Conservation (phyloP, 2,797 vertebrate genomes). For the Ptychadena robeensis region DNA sequence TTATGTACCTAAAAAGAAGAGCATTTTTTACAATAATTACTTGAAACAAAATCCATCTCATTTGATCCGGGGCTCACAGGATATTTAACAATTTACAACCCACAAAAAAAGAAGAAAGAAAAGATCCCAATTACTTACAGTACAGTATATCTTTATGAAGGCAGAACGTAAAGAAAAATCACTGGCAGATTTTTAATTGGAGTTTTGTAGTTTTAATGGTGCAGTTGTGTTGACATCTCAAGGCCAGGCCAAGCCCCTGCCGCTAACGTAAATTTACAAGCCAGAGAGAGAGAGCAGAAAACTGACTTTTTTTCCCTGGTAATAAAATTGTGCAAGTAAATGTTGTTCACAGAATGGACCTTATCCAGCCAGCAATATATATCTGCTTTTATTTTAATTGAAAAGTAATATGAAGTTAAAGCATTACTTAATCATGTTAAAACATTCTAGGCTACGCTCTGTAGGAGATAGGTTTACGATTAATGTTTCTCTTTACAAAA, state of each 20-base stretch:
- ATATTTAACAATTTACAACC: background rate
- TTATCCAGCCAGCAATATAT: slow-evolving; percentile 2
- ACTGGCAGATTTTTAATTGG: slow-evolving; percentile 72
- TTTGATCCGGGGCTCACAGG: background rate
- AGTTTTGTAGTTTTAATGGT: slow-evolving; percentile 71
- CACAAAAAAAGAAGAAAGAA: background rate
- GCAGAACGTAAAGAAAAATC: slow-evolving; percentile 68
- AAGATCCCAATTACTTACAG: slow-evolving; percentile 4
- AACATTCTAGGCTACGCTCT: background rate
- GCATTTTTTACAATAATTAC: background rate
- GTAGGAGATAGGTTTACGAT: background rate
- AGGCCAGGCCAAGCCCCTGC: slow-evolving; percentile 28
- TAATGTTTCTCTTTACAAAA: background rate
- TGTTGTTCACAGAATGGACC: slow-evolving; percentile 16
- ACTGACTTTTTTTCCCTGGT: background rate
- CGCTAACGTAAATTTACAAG: slow-evolving; percentile 20
- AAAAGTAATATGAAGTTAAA: slow-evolving; percentile 36
- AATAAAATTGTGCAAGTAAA: slow-evolving; percentile 37
- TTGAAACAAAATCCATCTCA: background rate
- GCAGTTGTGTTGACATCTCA: slow-evolving; percentile 33
- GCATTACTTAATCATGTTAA: slow-evolving; percentile 15
- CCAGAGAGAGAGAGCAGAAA: background rate
- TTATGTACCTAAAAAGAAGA: background rate
- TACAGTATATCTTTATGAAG: slow-evolving; percentile 66
- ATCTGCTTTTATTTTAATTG: slow-evolving; percentile 28